Conservation (phyloP, 2,113 vertebrate species). For the Misgurnus anguillicaudatus region DNA sequence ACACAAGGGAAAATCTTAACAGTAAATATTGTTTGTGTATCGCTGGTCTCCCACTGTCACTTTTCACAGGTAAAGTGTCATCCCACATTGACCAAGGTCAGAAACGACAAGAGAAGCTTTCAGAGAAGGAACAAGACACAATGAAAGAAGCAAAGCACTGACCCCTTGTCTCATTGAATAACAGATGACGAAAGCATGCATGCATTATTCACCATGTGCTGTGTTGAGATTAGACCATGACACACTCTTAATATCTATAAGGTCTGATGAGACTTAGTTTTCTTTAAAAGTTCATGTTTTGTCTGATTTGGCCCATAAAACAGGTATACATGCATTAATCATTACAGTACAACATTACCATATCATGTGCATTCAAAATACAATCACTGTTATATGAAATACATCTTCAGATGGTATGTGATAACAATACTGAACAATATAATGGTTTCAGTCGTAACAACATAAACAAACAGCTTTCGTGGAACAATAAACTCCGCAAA, state of each 20-base stretch:
- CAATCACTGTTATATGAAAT: neutral
- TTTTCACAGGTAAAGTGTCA: conserved; percentile 37
- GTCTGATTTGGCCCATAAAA: neutral
- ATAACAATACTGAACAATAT: too few relatives aligned
- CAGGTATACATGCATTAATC: neutral
- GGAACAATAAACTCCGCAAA: too few relatives aligned
- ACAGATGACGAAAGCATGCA: conserved; percentile 78
- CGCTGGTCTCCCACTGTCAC: neutral
- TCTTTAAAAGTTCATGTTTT: neutral
- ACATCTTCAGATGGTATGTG: neutral
- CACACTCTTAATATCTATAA: conserved; percentile 57
- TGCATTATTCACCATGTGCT: conserved; percentile 77
- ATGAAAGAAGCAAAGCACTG: conserved; percentile 66
- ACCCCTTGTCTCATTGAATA: conserved; percentile 78
- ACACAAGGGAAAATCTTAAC: conserved; percentile 4
- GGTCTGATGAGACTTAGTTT: conserved; percentile 55
- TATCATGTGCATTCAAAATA: neutral
- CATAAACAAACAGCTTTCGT: too few relatives aligned
- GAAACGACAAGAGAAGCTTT: conserved; percentile 55
- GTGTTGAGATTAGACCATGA: conserved; percentile 63
- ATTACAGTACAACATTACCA: conserved; percentile 2
- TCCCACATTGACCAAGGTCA: conserved; percentile 67
- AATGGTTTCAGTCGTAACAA: too few relatives aligned
- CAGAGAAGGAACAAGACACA: conserved; percentile 61
- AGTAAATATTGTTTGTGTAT: neutral